These are phyloP conservation scores for Zonitis immaculata DNA, from an alignment of 2,888 invertebrate species.

Conservation along the genomic window DNA sequence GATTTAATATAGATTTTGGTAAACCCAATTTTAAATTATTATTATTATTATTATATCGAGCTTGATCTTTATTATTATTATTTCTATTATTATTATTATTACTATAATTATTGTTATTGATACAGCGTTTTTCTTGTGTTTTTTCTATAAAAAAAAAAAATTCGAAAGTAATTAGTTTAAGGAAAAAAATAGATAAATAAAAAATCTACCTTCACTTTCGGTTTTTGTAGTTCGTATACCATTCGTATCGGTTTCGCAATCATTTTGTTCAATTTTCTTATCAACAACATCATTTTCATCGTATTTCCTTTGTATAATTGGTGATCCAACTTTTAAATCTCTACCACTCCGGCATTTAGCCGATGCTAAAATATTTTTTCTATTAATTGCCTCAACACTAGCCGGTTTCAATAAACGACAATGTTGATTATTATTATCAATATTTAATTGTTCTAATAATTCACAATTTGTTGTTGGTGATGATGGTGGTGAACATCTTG, in stretches of 20 bases:
- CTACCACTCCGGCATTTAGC: constrained; percentile 80
- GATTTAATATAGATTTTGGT: not conserved
- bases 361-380: constrained; percentile 81
- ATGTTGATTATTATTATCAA: constrained; percentile 37
- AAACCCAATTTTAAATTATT: not conserved
- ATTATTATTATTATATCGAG: too few relatives aligned
- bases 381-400: constrained; percentile 77
- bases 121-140: too few relatives aligned
- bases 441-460: constrained; percentile 14
- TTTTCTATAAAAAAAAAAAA: too few relatives aligned
- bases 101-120: too few relatives aligned
- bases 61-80: not conserved
- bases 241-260: too few relatives aligned
- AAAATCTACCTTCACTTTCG: too few relatives aligned
- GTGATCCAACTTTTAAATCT: constrained; percentile 66
- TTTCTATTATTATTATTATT: too few relatives aligned
- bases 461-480: constrained; percentile 53
- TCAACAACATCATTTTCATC: constrained; percentile 57
- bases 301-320: constrained; percentile 68
- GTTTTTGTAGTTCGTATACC: too few relatives aligned
- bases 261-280: too few relatives aligned
- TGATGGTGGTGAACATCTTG: constrained; percentile 68
- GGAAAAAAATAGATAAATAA: too few relatives aligned
- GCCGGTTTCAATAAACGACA: constrained; percentile 70
- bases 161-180: too few relatives aligned